Conservation (phyloP, 2,888 invertebrate species). For the Habrosyne pyritoides region DNA sequence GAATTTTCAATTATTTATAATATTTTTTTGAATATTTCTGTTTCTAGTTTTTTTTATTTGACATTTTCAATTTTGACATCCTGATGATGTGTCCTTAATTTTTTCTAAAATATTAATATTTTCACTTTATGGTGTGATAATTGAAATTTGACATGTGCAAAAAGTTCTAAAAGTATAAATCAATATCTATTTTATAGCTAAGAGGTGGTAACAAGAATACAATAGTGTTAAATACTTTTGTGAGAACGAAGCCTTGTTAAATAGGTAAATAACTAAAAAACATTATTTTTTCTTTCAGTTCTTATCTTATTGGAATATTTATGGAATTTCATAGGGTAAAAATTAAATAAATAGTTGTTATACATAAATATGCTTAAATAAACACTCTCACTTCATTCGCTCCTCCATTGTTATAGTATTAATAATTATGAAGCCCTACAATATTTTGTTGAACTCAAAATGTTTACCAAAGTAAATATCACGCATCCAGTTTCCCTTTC, state of each 20-base stretch:
- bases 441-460: not conserved
- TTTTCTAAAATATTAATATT: not conserved
- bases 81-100: conserved; percentile 9
- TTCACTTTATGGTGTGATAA: not conserved
- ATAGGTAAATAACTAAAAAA: too few species aligned
- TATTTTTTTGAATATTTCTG: conserved; percentile 10
- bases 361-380: too few species aligned
- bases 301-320: too few species aligned
- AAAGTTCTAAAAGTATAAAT: not conserved
- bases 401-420: not conserved
- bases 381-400: too few species aligned
- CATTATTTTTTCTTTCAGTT: too few species aligned
- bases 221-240: too few species aligned
- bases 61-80: conserved; percentile 21
- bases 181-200: not conserved
- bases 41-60: conserved; percentile 7
- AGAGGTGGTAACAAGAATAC: too few species aligned
- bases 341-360: not conserved
- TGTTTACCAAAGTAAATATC: conserved; percentile 20
- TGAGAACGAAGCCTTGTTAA: too few species aligned
- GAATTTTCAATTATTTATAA: conserved; percentile 10
- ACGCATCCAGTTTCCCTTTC: conserved; percentile 60
- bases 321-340: not conserved
- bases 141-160: not conserved
- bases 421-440: not conserved